Evolutionary conservation across 2,888 invertebrate genomes (phyloP), one percentile per base, ranked within the genome.

Genomic region (Ormyrus thymus): DNA sequence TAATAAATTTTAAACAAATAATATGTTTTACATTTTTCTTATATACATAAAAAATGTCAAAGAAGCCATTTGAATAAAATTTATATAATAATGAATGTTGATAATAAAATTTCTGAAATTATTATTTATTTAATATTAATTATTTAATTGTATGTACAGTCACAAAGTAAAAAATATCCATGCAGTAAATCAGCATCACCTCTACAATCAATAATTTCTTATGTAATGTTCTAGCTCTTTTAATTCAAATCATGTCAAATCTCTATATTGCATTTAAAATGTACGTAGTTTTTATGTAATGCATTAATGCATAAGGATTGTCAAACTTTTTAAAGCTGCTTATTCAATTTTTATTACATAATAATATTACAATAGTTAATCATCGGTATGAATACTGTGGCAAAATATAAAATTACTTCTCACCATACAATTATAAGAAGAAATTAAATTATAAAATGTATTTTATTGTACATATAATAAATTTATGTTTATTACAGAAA

Each of bases 251-350:
- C 0, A 62, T 59, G 29, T 15, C 48, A 55, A 71, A 69, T 71
- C 46, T 43, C 6, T 9, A 65, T 58, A 68, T 71, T 48, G 51
- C 59, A 68, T 73, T 59, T 15, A 13, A 65, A 66, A 64, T 69
- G 29, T 29, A 51, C 71, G 13, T 50, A 15, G 7, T 46, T 69
- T 74, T 80, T 77, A 77, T 74, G 13, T 66, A 74, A 80, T 66
- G 62, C 15, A 48, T 53, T 56, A 9, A 77, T 71, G 8, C 29
- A 70, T 29, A 29, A 29, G 29, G 29, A 29, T 51, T 13, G 7
- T 55, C 50, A n/a, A 70, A 58, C 55, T 68, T n/a, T 7, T 59
- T 10, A 56, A n/a, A 51, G 55, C 9, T 53, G 13, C 58, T 50
- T 62, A 10, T 65, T 68, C 15, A 76, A 50, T 9, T 29, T 59